Evolutionary conservation across 2,888 invertebrate species (phyloP).

Genomic region (Mesoligia furuncula): DNA sequence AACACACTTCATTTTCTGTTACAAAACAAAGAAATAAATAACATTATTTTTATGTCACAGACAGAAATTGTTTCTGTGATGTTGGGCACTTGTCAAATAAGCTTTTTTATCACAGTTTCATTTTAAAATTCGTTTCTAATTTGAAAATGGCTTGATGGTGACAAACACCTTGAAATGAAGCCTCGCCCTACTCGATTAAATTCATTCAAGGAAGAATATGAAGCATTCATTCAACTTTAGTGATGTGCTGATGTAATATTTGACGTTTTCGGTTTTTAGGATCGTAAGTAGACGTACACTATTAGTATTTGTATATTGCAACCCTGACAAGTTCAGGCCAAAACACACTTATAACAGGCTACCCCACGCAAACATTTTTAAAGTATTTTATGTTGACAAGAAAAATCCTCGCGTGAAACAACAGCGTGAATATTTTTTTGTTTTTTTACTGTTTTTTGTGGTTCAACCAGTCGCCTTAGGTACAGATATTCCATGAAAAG

Average conservation of each 20-base stretch:
- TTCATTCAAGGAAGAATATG: slow-evolving; percentile 31
- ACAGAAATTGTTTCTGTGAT: slow-evolving; percentile 20
- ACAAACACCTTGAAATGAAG: slow-evolving; percentile 68
- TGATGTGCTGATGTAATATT: slow-evolving; percentile 37
- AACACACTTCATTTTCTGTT: slow-evolving; percentile 80
- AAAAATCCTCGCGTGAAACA: background rate
- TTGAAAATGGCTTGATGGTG: slow-evolving; percentile 69
- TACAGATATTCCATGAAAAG: background rate
- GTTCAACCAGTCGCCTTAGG: background rate
- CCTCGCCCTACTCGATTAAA: slow-evolving; percentile 72
- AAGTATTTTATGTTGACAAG: background rate
- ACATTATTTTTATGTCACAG: slow-evolving; percentile 46
- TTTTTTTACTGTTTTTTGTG: background rate
- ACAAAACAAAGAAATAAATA: slow-evolving; percentile 56
- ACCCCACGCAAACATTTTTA: background rate
- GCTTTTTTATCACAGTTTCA: slow-evolving; percentile 59
- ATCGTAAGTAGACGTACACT: background rate
- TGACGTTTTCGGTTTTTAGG: slow-evolving; percentile 37
- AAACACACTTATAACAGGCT: slow-evolving; percentile 3
- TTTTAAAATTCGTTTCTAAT: slow-evolving; percentile 69
- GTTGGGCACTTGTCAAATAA: slow-evolving; percentile 43
- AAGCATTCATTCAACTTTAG: slow-evolving; percentile 54
- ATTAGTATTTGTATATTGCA: slow-evolving; percentile 13
- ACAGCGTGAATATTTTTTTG: background rate
- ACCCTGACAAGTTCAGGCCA: background rate